Evolutionary conservation across 2,797 vertebrate species (phyloP).

Genomic region (Gila robusta): DNA sequence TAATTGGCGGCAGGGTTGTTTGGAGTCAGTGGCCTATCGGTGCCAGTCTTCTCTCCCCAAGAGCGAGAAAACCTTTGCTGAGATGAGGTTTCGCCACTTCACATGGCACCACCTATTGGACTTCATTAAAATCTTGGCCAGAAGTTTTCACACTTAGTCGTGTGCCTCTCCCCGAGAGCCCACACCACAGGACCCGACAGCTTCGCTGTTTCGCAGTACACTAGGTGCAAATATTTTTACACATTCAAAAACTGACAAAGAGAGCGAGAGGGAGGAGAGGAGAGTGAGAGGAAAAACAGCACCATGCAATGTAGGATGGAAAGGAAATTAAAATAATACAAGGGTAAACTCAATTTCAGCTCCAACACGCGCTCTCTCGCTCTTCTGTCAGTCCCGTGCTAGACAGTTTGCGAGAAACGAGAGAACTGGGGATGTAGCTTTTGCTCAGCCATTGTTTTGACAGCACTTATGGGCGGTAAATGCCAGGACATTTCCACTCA

Average conservation of each 20-base stretch:
- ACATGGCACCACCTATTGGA: slow-evolving; percentile 65
- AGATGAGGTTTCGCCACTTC: slow-evolving; percentile 53
- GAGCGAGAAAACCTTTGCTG: slow-evolving; percentile 27
- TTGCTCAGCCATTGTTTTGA: slow-evolving; percentile 66
- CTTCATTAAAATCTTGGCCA: slow-evolving; percentile 69
- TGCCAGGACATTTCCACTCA: slow-evolving; percentile 65
- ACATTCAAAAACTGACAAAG: slow-evolving; percentile 42
- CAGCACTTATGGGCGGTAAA: slow-evolving; percentile 63
- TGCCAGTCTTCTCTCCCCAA: slow-evolving; percentile 44
- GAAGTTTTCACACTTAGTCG: slow-evolving; percentile 57
- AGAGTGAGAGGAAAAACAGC: slow-evolving; percentile 44
- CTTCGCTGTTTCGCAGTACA: slow-evolving; percentile 50
- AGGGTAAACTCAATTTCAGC: slow-evolving; percentile 58
- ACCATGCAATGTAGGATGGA: background rate
- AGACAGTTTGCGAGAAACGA: slow-evolving; percentile 29
- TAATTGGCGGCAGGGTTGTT: slow-evolving; percentile 58
- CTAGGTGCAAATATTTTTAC: slow-evolving; percentile 60
- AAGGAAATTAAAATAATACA: slow-evolving; percentile 41
- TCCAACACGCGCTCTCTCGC: slow-evolving; percentile 8
- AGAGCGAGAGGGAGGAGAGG: slow-evolving; percentile 18
- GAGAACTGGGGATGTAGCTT: slow-evolving; percentile 58
- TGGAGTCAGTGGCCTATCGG: slow-evolving; percentile 46
- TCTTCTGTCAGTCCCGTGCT: slow-evolving; percentile 39
- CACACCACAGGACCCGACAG: slow-evolving; percentile 40
- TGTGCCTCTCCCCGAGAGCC: slow-evolving; percentile 35